A percentile compares a stretch with the other conserved stretches of the same genome.
These are phyloP conservation scores for Allobates femoralis DNA, from an alignment of 2,797 vertebrate species.

Conservation along the genomic window DNA sequence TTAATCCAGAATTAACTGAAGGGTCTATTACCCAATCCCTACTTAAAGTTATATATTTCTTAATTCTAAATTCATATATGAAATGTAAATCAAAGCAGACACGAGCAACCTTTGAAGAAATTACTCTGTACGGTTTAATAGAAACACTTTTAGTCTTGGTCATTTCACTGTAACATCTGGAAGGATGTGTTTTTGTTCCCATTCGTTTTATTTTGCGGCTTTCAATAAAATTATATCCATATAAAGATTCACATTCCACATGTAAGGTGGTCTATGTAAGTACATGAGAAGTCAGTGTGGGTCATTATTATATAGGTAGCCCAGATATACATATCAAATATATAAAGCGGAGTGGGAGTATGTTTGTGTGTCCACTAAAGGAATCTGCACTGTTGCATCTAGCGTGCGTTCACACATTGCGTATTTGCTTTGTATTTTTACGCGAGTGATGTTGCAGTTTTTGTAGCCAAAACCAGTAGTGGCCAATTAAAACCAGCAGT, in stretches of 20 bases:
- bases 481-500: too few species aligned
- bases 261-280: not conserved
- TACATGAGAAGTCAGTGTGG: not conserved
- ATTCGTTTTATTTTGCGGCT: slow-evolving; percentile 19
- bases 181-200: slow-evolving; percentile 33
- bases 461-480: too few species aligned
- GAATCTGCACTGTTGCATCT: too few species aligned
- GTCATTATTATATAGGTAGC: not conserved
- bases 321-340: not conserved
- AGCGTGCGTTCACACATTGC: too few species aligned
- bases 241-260: not conserved
- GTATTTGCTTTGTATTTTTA: too few species aligned
- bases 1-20: slow-evolving; percentile 44
- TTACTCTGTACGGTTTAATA: slow-evolving; percentile 25
- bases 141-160: slow-evolving; percentile 48
- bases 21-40: slow-evolving; percentile 23
- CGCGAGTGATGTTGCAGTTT: too few species aligned
- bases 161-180: slow-evolving; percentile 40
- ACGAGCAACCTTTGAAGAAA: slow-evolving; percentile 33
- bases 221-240: slow-evolving; percentile 15
- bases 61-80: slow-evolving; percentile 37
- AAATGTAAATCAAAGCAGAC: slow-evolving; percentile 51
- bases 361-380: too few species aligned
- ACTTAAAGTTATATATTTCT: not conserved
- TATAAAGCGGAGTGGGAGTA: too few species aligned